Conservation (phyloP, 2,113 vertebrate species). For the Apodemus sylvaticus region DNA sequence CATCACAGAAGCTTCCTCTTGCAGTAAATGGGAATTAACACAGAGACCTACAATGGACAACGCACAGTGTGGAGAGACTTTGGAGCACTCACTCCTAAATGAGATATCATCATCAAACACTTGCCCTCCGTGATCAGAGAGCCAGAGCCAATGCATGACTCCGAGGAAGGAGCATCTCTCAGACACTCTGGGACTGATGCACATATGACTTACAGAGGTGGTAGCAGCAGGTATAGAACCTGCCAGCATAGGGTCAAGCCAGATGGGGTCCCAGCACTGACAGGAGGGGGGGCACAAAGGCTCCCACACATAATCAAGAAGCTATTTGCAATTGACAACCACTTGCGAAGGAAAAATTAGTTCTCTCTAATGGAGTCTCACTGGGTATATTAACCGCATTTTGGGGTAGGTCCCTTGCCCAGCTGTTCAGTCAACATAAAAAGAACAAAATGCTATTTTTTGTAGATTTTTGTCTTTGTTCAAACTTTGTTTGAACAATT, state of each 20-base stretch:
- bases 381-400: not conserved
- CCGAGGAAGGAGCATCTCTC: not conserved
- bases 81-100: not conserved
- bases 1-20: not conserved
- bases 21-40: not conserved
- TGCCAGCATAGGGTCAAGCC: not conserved
- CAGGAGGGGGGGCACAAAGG: not conserved
- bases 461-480: not conserved
- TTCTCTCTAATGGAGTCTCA: not conserved
- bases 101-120: not conserved
- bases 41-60: not conserved
- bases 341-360: not conserved
- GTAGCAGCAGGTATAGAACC: not conserved
- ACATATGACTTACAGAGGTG: not conserved
- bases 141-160: not conserved
- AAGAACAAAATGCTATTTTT: not conserved
- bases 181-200: not conserved
- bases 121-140: not conserved
- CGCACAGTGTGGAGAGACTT: not conserved
- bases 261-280: not conserved
- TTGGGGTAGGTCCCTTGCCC: not conserved
- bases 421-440: not conserved
- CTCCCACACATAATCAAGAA: not conserved
- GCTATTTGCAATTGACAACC: not conserved
- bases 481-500: not conserved